Evolutionary conservation across 2,113 vertebrate species (phyloP).

Genomic region (Oreamnos americanus): DNA sequence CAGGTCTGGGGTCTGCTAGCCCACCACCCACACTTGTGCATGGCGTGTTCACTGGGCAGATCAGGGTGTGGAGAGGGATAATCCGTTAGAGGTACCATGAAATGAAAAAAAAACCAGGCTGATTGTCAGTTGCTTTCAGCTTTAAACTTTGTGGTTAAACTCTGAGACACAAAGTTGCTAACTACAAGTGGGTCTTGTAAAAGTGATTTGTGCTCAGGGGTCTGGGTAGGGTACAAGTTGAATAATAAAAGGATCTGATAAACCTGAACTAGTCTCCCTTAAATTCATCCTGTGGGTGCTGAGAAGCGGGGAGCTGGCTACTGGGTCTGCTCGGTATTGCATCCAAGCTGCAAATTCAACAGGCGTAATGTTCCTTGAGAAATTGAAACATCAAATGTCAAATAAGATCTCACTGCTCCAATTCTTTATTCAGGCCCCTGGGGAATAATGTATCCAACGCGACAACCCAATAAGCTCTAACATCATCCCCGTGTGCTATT

Average conservation of each 20-base stretch:
- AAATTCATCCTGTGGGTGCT: constrained; percentile 65
- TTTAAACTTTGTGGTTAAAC: constrained; percentile 71
- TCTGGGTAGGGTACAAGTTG: background rate
- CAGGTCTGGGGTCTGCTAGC: background rate
- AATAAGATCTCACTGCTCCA: constrained; percentile 75
- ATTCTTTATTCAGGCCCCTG: constrained; percentile 75
- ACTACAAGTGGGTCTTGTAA: constrained; percentile 60
- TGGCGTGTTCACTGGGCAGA: accelerated
- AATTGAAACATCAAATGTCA: constrained; percentile 82
- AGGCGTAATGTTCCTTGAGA: constrained; percentile 65
- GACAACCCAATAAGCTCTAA: constrained; percentile 76
- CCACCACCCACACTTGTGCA: background rate
- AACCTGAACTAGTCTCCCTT: constrained; percentile 73
- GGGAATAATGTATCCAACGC: constrained; percentile 69
- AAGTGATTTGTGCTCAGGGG: constrained; percentile 75
- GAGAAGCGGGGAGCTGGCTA: constrained; percentile 38
- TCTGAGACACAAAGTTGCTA: constrained; percentile 53
- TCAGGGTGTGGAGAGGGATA: too few species aligned
- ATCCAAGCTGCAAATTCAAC: constrained; percentile 65
- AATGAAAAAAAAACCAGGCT: background rate
- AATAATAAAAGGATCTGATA: constrained; percentile 78
- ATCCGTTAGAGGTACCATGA: background rate
- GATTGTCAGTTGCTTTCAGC: background rate
- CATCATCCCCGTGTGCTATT: constrained; percentile 68
- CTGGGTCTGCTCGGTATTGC: constrained; percentile 28